A percentile compares a stretch with the other conserved stretches of the same genome.
Evolutionary conservation across 2,113 vertebrate genomes (phyloP).

Genomic region (Campylorhamphus procurvoides): DNA sequence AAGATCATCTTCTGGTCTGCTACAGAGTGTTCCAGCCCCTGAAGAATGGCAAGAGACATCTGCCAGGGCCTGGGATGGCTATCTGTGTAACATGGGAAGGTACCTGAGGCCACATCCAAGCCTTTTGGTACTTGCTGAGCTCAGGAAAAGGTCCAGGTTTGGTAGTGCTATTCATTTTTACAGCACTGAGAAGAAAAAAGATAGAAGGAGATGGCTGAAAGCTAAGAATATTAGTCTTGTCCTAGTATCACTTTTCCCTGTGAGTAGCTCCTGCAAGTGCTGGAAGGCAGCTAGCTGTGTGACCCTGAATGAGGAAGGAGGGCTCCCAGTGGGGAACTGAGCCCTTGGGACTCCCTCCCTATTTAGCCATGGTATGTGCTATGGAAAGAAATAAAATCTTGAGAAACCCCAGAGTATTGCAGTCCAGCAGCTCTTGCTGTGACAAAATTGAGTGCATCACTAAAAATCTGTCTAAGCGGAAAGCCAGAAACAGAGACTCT

Average conservation of each 20-base stretch:
- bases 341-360: not conserved
- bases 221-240: not conserved
- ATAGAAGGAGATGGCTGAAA: not conserved
- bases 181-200: not conserved
- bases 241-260: not conserved
- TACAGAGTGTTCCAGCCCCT: not conserved
- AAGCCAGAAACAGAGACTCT: not conserved
- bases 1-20: not conserved
- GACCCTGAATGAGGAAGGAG: not conserved
- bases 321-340: not conserved
- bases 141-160: not conserved
- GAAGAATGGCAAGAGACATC: not conserved
- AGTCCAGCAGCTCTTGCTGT: not conserved
- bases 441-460: not conserved
- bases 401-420: not conserved
- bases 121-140: not conserved
- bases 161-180: not conserved
- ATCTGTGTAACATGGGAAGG: not conserved
- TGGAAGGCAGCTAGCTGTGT: not conserved
- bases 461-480: not conserved
- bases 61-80: not conserved
- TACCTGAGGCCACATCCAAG: not conserved
- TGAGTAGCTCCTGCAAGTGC: not conserved
- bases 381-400: not conserved
- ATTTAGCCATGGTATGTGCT: not conserved